A percentile compares a stretch with the other conserved stretches of the same genome.
Evolutionary conservation across 2,888 invertebrate genomes (phyloP).

Genomic region (Xestobium rufovillosum): DNA sequence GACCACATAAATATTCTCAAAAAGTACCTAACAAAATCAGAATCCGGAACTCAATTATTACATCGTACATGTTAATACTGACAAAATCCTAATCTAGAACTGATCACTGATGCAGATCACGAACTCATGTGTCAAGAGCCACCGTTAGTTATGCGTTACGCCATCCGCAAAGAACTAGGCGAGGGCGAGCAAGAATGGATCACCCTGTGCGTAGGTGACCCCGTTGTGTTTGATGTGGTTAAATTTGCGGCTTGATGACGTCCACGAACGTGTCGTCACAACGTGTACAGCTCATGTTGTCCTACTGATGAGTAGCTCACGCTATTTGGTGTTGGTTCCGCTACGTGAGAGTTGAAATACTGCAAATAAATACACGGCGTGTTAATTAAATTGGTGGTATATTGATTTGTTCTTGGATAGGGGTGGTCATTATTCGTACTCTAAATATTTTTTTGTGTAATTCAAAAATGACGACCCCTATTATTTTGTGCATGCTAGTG

Average conservation of each 20-base stretch:
- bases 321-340: conserved; percentile 40
- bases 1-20: too few relatives aligned
- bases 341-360: conserved; percentile 36
- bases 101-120: too few relatives aligned
- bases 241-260: conserved; percentile 31
- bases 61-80: too few relatives aligned
- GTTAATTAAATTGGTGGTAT: too few relatives aligned
- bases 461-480: not conserved
- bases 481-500: not conserved
- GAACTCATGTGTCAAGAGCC: too few relatives aligned
- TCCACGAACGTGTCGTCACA: conserved; percentile 55
- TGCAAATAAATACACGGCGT: conserved; percentile 47
- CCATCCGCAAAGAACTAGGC: conserved; percentile 36
- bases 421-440: too few relatives aligned
- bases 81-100: too few relatives aligned
- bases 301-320: conserved; percentile 55
- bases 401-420: too few relatives aligned
- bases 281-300: conserved; percentile 60
- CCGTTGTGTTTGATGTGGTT: conserved; percentile 29
- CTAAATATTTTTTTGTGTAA: not conserved
- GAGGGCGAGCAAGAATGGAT: conserved; percentile 38
- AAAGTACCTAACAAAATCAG: too few relatives aligned
- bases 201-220: conserved; percentile 32
- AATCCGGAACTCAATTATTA: too few relatives aligned
- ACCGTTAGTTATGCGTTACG: too few relatives aligned